These are phyloP conservation scores for Nomada fucata DNA, from an alignment of 2,888 invertebrate species.

Conservation along the genomic window DNA sequence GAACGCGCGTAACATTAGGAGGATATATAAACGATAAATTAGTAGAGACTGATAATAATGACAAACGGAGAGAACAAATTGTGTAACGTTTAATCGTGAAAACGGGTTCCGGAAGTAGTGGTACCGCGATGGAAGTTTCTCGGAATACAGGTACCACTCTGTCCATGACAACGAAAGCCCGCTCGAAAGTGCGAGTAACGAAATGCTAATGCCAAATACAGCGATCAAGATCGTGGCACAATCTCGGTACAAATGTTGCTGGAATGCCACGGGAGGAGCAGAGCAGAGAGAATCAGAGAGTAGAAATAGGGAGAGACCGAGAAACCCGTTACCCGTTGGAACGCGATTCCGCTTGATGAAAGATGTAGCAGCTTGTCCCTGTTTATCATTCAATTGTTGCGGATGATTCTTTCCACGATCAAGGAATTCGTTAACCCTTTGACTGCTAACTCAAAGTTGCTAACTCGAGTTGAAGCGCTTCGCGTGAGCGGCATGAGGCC, in stretches of 20 bases:
- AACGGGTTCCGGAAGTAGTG: too few species aligned
- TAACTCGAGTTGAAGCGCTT: constrained; percentile 1
- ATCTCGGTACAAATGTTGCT: constrained; percentile 72
- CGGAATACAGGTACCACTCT: constrained; percentile 4
- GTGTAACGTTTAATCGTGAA: too few species aligned
- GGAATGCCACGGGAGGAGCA: constrained; percentile 70
- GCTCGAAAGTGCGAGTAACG: constrained; percentile 81
- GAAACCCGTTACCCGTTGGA: constrained; percentile 67
- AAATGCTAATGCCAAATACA: constrained; percentile 78
- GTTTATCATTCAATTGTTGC: constrained; percentile 49
- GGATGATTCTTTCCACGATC: constrained; percentile 7
- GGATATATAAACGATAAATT: too few species aligned
- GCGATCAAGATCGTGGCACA: constrained; percentile 60
- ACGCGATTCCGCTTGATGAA: constrained; percentile 63
- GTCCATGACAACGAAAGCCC: constrained; percentile 62
- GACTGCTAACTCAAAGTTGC: neutral
- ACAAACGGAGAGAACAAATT: too few species aligned
- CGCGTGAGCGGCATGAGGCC: neutral
- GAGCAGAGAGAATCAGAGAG: constrained; percentile 25
- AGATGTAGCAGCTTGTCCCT: constrained; percentile 54
- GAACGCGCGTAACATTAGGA: too few species aligned
- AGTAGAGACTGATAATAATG: too few species aligned
- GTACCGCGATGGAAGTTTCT: constrained; percentile 5
- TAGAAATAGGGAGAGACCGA: constrained; percentile 31
- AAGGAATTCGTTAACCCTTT: constrained; percentile 20